phyloP scores from a whole-genome alignment of 1,140 invertebrate genomes.

The Drosophila equinoxialis region DNA sequence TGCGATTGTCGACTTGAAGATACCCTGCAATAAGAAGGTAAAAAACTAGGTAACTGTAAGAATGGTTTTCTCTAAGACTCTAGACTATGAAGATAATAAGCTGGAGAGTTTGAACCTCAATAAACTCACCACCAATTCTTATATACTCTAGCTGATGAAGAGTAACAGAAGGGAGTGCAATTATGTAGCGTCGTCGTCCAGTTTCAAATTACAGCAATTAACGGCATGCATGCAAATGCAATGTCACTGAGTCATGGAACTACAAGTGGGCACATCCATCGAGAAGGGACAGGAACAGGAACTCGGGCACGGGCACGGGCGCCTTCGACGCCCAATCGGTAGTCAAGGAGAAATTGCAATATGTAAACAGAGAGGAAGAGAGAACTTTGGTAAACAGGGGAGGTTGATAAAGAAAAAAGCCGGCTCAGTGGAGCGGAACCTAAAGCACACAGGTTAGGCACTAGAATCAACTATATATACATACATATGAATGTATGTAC shows the following conservation, averaged over 20 bases:
- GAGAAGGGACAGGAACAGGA: conserved; percentile 26
- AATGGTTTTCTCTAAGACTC: too few relatives aligned
- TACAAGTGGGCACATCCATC: conserved; percentile 25
- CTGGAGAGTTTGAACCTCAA: too few relatives aligned
- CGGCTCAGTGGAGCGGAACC: conserved; percentile 59
- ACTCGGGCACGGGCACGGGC: conserved; percentile 66
- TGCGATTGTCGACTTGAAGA: background rate
- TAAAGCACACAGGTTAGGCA: conserved; percentile 19
- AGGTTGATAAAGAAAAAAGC: conserved; percentile 28
- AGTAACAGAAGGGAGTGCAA: conserved; percentile 32
- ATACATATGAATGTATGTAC: background rate
- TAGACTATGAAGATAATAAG: too few relatives aligned
- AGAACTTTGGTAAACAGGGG: background rate
- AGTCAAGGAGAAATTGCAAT: conserved; percentile 53
- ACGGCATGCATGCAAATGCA: conserved; percentile 74
- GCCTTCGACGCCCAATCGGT: conserved; percentile 61
- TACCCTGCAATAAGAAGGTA: background rate
- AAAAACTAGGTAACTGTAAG: too few relatives aligned
- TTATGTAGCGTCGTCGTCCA: conserved; percentile 61
- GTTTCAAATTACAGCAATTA: conserved; percentile 75
- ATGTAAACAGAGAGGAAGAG: conserved; percentile 69
- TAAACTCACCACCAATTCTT: too few relatives aligned
- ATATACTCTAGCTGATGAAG: background rate
- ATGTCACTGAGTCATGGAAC: conserved; percentile 74
- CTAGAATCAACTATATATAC: background rate